Percentiles rank a stretch among this genome's conserved stretches.
Conservation (phyloP, 2,797 vertebrate genomes). For the Coregonus ussuriensis region DNA sequence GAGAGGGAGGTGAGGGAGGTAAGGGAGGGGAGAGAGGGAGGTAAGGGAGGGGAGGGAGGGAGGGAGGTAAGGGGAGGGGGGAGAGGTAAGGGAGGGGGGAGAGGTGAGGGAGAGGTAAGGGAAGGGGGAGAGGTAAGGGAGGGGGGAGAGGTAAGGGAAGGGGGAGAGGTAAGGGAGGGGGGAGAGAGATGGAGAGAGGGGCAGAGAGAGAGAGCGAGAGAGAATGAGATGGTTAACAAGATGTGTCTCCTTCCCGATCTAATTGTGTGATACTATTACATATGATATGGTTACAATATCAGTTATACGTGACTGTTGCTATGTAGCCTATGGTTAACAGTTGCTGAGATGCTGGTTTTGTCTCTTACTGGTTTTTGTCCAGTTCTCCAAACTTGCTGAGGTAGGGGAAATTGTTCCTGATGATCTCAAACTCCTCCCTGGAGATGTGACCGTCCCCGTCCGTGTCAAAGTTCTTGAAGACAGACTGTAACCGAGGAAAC, state of each 20-base stretch:
- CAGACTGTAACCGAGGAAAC: constrained; percentile 71
- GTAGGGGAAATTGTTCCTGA: constrained; percentile 88
- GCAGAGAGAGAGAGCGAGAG: accelerated
- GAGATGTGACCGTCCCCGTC: constrained; percentile 86
- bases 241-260: not conserved
- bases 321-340: not conserved
- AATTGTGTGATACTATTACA: not conserved
- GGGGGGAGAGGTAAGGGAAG: too few species aligned
- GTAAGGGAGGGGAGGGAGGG: too few species aligned
- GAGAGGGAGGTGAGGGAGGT: too few species aligned
- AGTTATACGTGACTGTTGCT: not conserved
- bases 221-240: not conserved
- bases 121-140: too few species aligned
- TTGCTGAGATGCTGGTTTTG: not conserved
- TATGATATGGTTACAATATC: not conserved
- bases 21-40: too few species aligned
- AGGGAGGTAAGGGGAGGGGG: too few species aligned
- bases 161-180: too few species aligned
- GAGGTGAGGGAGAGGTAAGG: too few species aligned
- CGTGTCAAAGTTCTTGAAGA: constrained; percentile 90
- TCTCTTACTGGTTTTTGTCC: constrained; percentile 76
- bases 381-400: constrained; percentile 83
- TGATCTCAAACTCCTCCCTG: constrained; percentile 85
- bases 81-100: too few species aligned
- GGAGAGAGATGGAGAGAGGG: accelerated